These are phyloP conservation scores for Spongia lamella DNA, from an alignment of 37 sponge, comb jelly and placozoan species.

Conservation along the genomic window DNA sequence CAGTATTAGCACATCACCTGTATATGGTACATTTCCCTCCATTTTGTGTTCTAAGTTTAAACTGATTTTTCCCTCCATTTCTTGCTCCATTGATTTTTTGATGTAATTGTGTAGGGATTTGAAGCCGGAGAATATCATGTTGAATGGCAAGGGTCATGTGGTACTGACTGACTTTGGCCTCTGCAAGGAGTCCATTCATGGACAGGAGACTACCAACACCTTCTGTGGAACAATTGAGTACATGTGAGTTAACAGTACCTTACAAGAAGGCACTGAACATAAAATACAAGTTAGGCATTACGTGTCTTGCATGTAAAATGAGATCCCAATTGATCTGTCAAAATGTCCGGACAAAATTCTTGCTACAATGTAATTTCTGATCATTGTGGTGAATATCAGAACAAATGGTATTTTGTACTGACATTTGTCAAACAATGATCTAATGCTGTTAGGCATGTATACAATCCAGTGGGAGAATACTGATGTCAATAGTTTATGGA, in stretches of 20 bases:
- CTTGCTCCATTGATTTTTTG: not conserved
- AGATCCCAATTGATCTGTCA: too few species aligned
- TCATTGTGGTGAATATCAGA: too few species aligned
- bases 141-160: conserved; percentile 87
- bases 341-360: too few species aligned
- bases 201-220: conserved; percentile 86
- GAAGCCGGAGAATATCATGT: conserved; percentile 98
- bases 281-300: not conserved
- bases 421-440: too few species aligned
- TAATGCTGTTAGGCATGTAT: not conserved
- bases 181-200: conserved; percentile 93
- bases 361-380: not conserved
- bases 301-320: not conserved
- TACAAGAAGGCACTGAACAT: too few species aligned
- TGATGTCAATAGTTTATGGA: too few species aligned
- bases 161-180: conserved; percentile 98
- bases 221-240: conserved; percentile 99
- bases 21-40: too few species aligned
- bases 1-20: too few species aligned
- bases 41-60: not conserved
- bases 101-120: conserved; percentile 72
- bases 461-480: not conserved
- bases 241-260: conserved; percentile 89
- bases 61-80: not conserved
- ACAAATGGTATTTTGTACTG: too few species aligned